These are phyloP conservation scores for Cyphotilapia sp. DNA, from an alignment of 2,113 vertebrate genomes.

Conservation along the genomic window DNA sequence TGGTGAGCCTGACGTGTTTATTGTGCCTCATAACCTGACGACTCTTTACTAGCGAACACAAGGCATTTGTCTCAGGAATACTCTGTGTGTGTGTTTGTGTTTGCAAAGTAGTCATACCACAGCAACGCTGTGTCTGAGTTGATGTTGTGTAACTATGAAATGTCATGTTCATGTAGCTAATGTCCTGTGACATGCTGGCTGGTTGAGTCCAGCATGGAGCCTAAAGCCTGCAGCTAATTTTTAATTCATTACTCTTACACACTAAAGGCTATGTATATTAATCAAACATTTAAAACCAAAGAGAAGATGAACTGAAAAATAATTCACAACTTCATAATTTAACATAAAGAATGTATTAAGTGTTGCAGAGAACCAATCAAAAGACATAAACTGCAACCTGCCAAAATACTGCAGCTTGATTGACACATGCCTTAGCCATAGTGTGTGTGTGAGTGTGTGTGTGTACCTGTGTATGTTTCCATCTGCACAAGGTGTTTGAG, in stretches of 20 bases:
- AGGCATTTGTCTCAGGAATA: constrained; percentile 9
- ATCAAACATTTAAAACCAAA: background rate
- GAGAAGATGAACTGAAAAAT: background rate
- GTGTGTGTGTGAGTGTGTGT: constrained; percentile 20
- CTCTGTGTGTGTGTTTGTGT: background rate
- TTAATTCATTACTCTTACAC: background rate
- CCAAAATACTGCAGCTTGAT: background rate
- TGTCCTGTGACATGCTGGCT: background rate
- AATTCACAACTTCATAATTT: background rate
- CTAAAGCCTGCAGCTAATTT: background rate
- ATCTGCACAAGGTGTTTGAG: background rate
- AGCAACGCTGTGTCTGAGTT: background rate
- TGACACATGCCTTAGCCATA: background rate
- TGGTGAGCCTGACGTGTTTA: constrained; percentile 46
- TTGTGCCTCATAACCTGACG: constrained; percentile 21
- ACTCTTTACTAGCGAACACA: constrained; percentile 10
- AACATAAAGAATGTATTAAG: background rate
- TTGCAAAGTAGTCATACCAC: background rate
- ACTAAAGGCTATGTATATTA: background rate
- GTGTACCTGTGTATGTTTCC: background rate
- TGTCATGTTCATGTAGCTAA: constrained; percentile 16
- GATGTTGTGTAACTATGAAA: background rate
- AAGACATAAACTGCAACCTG: background rate
- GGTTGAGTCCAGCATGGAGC: background rate
- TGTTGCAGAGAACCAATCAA: background rate